Percentiles rank a stretch among this genome's conserved stretches.
Evolutionary conservation across 2,113 vertebrate species (phyloP).

Genomic region (Pagrus major): DNA sequence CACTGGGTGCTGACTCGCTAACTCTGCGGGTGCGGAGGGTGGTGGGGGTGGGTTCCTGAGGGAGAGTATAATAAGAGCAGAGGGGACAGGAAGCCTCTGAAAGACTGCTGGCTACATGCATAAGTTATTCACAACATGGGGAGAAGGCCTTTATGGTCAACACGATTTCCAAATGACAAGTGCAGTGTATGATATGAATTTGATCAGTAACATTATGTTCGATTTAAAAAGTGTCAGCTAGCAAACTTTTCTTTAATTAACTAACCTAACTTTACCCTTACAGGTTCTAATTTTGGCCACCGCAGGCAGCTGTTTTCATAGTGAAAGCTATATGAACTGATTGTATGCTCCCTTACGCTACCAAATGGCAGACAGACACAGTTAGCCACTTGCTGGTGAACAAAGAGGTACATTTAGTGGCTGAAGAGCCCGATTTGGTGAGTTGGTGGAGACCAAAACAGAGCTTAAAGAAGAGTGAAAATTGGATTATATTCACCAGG

Average conservation of each 20-base stretch:
- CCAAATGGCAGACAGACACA: not conserved
- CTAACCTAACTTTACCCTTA: not conserved
- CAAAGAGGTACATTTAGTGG: not conserved
- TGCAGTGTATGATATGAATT: not conserved
- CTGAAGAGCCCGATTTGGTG: slow-evolving; percentile 3
- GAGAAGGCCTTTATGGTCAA: slow-evolving; percentile 31
- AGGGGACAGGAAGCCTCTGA: slow-evolving; percentile 60
- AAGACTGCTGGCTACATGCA: slow-evolving; percentile 51
- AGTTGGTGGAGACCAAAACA: not conserved
- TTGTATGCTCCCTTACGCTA: not conserved
- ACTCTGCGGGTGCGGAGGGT: slow-evolving; percentile 26
- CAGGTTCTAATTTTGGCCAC: not conserved
- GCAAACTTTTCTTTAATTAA: not conserved
- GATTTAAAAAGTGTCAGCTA: not conserved
- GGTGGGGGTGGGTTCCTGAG: slow-evolving; percentile 23
- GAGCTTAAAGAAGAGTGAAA: not conserved
- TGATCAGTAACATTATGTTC: not conserved
- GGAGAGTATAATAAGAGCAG: slow-evolving; percentile 38
- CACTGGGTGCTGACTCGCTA: slow-evolving; percentile 61
- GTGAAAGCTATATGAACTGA: not conserved
- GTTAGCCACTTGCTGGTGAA: not conserved
- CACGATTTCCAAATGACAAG: slow-evolving; percentile 1
- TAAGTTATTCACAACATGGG: slow-evolving; percentile 42
- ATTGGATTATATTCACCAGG: not conserved
- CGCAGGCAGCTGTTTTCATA: not conserved